Percentiles rank a stretch among this genome's conserved stretches.
Evolutionary conservation across 2,797 vertebrate species (phyloP).

Genomic region (Ataeniobius toweri): DNA sequence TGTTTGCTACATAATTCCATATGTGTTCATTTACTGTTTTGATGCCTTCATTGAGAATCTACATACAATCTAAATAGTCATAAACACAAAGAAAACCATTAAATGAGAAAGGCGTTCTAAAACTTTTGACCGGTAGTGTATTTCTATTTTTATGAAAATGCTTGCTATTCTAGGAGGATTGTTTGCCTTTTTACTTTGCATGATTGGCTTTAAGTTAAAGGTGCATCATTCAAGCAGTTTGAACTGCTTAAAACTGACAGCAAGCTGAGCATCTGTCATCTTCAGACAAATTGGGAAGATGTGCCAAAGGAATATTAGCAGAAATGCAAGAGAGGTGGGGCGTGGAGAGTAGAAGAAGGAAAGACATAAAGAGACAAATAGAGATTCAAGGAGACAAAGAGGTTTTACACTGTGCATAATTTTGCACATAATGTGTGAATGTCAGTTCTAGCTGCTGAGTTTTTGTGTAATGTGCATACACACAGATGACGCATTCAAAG

Average conservation of each 20-base stretch:
- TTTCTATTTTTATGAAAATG: constrained; percentile 27
- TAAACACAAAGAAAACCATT: no score
- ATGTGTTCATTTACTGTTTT: no score
- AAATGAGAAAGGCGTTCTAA: no score
- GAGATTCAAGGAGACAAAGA: constrained; percentile 42
- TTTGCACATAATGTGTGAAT: constrained; percentile 45
- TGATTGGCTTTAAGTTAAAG: constrained; percentile 59
- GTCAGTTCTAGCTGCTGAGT: constrained; percentile 23
- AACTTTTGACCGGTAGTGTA: background rate
- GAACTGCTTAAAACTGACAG: constrained; percentile 45
- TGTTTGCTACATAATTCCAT: no score
- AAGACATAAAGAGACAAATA: constrained; percentile 21
- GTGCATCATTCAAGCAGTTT: constrained; percentile 37
- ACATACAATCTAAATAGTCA: no score
- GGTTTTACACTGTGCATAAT: constrained; percentile 53
- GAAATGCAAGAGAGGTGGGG: constrained; percentile 5
- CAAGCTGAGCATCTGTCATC: constrained; percentile 56
- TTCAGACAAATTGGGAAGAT: constrained; percentile 47
- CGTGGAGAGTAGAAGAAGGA: background rate
- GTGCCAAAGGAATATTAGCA: constrained; percentile 32
- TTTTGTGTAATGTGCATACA: constrained; percentile 38
- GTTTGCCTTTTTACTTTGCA: constrained; percentile 41
- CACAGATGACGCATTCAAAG: constrained; percentile 67
- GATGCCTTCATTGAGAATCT: no score
- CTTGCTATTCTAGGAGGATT: constrained; percentile 8